Conservation (phyloP, 1,140 invertebrate species). For the Drosophila kohkoa region DNA sequence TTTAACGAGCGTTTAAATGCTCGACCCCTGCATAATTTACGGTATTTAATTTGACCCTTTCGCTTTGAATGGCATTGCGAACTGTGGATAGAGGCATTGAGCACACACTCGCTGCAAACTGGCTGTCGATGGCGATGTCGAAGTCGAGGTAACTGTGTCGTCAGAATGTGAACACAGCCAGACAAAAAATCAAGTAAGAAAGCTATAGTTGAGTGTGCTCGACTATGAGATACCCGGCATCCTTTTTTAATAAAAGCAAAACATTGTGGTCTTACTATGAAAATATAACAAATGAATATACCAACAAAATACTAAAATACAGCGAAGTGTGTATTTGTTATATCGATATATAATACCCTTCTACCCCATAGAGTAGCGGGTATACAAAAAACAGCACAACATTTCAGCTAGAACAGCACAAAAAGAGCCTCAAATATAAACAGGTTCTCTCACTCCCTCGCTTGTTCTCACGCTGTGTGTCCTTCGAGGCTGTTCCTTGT, state of each 20-base stretch:
- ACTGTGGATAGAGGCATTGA: neutral
- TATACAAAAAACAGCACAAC: neutral
- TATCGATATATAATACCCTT: too few species aligned
- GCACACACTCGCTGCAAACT: neutral
- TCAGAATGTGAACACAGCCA: neutral
- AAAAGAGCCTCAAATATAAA: neutral
- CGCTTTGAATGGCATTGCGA: neutral
- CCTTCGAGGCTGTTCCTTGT: neutral
- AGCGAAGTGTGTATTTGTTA: too few species aligned
- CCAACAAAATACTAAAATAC: too few species aligned
- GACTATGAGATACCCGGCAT: too few species aligned
- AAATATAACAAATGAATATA: too few species aligned
- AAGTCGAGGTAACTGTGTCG: neutral
- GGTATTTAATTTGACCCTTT: slow-evolving; percentile 69
- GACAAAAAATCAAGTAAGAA: too few species aligned
- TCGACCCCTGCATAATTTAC: slow-evolving; percentile 69
- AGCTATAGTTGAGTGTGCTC: too few species aligned
- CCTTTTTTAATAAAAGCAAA: too few species aligned
- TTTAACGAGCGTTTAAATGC: slow-evolving; percentile 74
- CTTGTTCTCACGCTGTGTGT: neutral
- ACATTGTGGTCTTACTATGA: too few species aligned
- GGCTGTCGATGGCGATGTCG: too few species aligned
- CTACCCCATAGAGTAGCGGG: too few species aligned
- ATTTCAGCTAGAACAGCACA: slow-evolving; percentile 1
- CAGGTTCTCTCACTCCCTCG: too few species aligned